phyloP scores from a whole-genome alignment of 2,113 vertebrate genomes.

The Psophia crepitans region DNA sequence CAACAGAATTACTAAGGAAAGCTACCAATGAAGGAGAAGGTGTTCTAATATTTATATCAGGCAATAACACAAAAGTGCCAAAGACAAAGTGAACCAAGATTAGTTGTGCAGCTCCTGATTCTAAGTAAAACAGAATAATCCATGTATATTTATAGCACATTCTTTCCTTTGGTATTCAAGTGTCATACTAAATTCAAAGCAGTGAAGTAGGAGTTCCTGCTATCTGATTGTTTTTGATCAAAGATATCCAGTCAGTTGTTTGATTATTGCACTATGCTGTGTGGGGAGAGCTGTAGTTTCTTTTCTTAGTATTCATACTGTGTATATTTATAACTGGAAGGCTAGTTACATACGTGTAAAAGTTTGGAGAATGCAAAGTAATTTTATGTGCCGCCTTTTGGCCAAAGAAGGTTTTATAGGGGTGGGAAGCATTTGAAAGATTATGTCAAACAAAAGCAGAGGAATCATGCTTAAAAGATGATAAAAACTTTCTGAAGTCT shows the following conservation, averaged over 20 bases:
- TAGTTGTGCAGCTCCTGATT: background rate
- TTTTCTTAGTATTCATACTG: background rate
- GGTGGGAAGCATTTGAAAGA: background rate
- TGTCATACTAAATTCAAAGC: background rate
- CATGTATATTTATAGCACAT: background rate
- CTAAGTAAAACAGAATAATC: background rate
- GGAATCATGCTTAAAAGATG: conserved; percentile 25
- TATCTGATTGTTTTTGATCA: conserved; percentile 12
- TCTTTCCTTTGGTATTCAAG: background rate
- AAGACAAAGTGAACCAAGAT: background rate
- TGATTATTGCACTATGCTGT: background rate
- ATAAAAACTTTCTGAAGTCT: conserved; percentile 9
- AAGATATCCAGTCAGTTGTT: background rate
- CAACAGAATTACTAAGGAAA: background rate
- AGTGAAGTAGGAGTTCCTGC: background rate
- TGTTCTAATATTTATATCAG: background rate
- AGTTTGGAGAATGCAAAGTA: background rate
- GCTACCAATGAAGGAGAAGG: background rate
- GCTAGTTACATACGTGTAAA: background rate
- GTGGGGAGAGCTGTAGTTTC: background rate
- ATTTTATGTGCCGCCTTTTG: background rate
- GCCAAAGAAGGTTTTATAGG: background rate
- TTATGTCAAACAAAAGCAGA: conserved; percentile 7
- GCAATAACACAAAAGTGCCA: background rate
- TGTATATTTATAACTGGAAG: background rate